A percentile compares a stretch with the other conserved stretches of the same genome.
These are phyloP conservation scores for Teleiodes luculella DNA, from an alignment of 2,888 invertebrate genomes.

Conservation along the genomic window DNA sequence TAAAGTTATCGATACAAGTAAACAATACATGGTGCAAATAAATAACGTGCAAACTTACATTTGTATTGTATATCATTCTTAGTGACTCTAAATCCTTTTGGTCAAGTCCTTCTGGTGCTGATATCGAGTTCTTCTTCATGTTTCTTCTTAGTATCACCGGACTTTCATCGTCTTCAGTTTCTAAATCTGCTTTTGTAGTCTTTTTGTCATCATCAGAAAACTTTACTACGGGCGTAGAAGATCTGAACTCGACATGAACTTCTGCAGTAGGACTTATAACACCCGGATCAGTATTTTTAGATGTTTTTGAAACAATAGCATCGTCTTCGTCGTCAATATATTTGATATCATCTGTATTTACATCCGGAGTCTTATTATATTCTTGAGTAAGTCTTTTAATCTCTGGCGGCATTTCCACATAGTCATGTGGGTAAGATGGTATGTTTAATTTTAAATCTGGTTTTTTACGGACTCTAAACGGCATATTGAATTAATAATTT, in stretches of 20 bases:
- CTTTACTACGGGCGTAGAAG: slow-evolving; percentile 59
- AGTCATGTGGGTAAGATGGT: slow-evolving; percentile 59
- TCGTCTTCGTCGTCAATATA: slow-evolving; percentile 37
- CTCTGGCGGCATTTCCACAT: slow-evolving; percentile 64
- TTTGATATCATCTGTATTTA: slow-evolving; percentile 33
- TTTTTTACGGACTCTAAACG: slow-evolving; percentile 50
- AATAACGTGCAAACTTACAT: slow-evolving; percentile 22
- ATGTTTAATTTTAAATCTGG: slow-evolving; percentile 59
- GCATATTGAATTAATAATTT: slow-evolving; percentile 1
- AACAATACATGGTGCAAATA: too few species aligned
- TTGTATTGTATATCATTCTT: slow-evolving; percentile 8
- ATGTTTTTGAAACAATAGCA: slow-evolving; percentile 1
- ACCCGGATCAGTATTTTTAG: slow-evolving; percentile 19
- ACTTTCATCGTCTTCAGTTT: slow-evolving; percentile 21
- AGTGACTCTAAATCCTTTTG: slow-evolving; percentile 59
- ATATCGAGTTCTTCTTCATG: slow-evolving; percentile 80
- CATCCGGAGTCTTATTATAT: slow-evolving; percentile 33
- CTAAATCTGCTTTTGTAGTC: slow-evolving; percentile 13
- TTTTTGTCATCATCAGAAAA: slow-evolving; percentile 40
- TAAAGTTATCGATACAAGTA: too few species aligned
- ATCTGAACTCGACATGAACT: slow-evolving; percentile 24
- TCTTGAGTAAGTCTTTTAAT: slow-evolving; percentile 43
- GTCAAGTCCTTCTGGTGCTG: slow-evolving; percentile 72
- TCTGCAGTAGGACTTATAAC: slow-evolving; percentile 23
- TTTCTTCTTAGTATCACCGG: slow-evolving; percentile 39